Base-by-base conservation (phyloP, 1,140 invertebrate species). In the Tribolium castaneum region DNA sequence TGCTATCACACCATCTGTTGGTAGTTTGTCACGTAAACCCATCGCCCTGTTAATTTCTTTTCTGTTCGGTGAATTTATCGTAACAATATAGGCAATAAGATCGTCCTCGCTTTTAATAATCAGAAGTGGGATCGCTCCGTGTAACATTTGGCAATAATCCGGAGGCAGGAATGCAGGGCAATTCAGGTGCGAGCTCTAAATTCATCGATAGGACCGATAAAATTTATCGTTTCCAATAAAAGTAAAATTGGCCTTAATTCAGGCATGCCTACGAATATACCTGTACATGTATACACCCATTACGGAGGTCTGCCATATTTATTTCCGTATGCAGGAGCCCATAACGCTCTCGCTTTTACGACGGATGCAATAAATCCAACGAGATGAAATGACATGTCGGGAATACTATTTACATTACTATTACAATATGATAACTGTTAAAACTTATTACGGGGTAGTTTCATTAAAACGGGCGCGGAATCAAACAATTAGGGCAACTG, bases 331-430 rank as follows among this genome's bases (percentile, higher is more conserved):
- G 59, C 52, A 66, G 19, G 78, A 50, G 59, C 49, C 49, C 70
- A 77, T 77, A 80, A 80, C 70, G 75, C 66, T 72, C 59, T 12
- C 10, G 77, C 75, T 81, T 81, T 78, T 78, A 79, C 76, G 76
- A 76, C 45, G 66, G 34, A 71, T 66, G 78, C 72, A 76, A 80
- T 81, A 81, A 81, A 81, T 79, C 73, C 80, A 80, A 77, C 76
- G 78, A 77, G 76, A 81, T 78, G 80, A 79, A 78, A 81, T 66
- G 74, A 54, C 51, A 81, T 59, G 70, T 77, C 75, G 51, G 70
- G 59, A 77, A 77, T 81, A 79, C 78, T 79, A 81, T 78, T 75
- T 52, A 62, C 54, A 75, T 78, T 75, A 50, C 62, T 78, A 35
- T 77, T 49, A 19, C 51, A 19, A 50, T 45, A 10, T n/a, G 39